A percentile compares a stretch with the other conserved stretches of the same genome.
phyloP scores from a whole-genome alignment of 2,113 vertebrate genomes.

The Alouatta palliata region DNA sequence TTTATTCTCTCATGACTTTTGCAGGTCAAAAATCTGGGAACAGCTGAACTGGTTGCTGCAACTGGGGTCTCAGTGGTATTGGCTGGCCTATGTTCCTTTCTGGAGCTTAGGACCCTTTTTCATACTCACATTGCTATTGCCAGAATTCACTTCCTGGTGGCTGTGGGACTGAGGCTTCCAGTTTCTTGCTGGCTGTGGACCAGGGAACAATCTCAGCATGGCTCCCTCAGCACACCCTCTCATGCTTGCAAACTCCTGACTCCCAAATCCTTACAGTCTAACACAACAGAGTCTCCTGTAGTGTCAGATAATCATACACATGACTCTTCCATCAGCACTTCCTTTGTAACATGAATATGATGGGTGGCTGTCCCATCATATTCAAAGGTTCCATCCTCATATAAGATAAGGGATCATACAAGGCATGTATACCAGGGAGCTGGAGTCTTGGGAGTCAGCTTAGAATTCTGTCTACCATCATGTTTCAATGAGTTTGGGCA shows the following conservation, averaged over 20 bases:
- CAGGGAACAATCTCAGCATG: neutral
- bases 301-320: neutral
- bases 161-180: neutral
- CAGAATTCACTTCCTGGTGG: neutral
- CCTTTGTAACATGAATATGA: neutral
- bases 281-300: neutral
- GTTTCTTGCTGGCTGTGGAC: neutral
- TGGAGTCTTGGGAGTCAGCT: neutral
- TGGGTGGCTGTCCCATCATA: neutral
- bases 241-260: neutral
- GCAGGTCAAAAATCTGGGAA: neutral
- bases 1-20: neutral
- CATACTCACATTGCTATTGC: neutral
- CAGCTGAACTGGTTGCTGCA: neutral
- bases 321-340: neutral
- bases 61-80: neutral
- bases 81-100: neutral
- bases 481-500: too few relatives aligned
- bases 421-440: neutral
- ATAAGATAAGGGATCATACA: neutral
- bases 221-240: neutral
- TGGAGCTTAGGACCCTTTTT: neutral
- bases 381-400: neutral
- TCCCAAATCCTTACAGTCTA: neutral
- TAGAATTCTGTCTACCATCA: neutral